phyloP scores from a whole-genome alignment of 2,888 invertebrate species.

The Smittia aterrima region DNA sequence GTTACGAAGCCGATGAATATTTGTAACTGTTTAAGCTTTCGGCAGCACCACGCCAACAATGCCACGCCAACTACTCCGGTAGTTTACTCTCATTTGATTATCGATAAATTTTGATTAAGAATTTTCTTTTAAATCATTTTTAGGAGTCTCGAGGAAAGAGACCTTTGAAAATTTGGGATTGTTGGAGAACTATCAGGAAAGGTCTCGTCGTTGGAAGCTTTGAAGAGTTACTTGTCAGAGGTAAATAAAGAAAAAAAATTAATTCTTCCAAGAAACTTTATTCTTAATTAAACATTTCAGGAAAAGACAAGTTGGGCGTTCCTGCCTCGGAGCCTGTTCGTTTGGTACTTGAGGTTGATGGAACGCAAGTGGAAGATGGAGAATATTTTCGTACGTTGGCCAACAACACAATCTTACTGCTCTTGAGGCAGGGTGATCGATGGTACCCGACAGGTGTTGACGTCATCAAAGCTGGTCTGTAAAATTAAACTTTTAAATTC shows the following conservation, averaged over 20 bases:
- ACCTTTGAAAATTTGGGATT: slow-evolving; percentile 97
- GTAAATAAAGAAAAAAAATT: slow-evolving; percentile 54
- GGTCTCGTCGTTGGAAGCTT: slow-evolving; percentile 89
- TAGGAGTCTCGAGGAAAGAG: slow-evolving; percentile 94
- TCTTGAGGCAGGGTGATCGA: slow-evolving; percentile 85
- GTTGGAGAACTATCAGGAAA: slow-evolving; percentile 89
- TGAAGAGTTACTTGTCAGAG: slow-evolving; percentile 81
- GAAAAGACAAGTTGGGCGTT: slow-evolving; percentile 87
- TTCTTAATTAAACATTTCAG: slow-evolving; percentile 52
- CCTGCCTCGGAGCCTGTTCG: slow-evolving; percentile 82
- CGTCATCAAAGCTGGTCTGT: slow-evolving; percentile 88
- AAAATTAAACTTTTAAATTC: slow-evolving; percentile 16
- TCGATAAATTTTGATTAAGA: neutral
- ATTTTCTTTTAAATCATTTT: slow-evolving; percentile 49
- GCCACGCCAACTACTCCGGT: too few relatives aligned
- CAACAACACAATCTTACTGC: slow-evolving; percentile 83
- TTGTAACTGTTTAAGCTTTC: slow-evolving; percentile 54
- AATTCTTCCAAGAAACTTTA: too few relatives aligned
- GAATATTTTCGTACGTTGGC: slow-evolving; percentile 93
- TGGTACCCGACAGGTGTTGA: slow-evolving; percentile 94
- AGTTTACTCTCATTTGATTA: neutral
- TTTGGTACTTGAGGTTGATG: slow-evolving; percentile 91
- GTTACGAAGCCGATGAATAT: slow-evolving; percentile 53
- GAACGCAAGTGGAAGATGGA: slow-evolving; percentile 94
- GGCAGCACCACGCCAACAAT: slow-evolving; percentile 48